Evolutionary conservation across 1,140 invertebrate genomes (phyloP).

Genomic region (Neodiprion virginianus): DNA sequence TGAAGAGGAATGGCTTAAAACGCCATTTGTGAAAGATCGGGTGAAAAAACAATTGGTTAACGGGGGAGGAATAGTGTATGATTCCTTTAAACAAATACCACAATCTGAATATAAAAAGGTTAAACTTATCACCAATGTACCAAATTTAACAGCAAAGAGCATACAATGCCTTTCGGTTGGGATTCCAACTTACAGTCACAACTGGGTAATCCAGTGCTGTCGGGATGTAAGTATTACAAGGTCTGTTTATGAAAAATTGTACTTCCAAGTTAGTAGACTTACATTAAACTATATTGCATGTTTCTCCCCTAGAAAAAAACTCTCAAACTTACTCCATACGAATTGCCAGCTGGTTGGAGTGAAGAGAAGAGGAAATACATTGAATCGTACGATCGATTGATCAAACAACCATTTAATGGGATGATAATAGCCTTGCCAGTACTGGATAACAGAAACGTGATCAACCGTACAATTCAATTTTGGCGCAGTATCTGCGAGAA

Average conservation of each 20-base stretch:
- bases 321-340: slow-evolving; percentile 53
- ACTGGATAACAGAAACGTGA: slow-evolving; percentile 54
- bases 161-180: slow-evolving; percentile 65
- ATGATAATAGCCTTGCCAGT: slow-evolving; percentile 60
- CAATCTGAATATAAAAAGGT: slow-evolving; percentile 61
- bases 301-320: slow-evolving; percentile 40
- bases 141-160: slow-evolving; percentile 67
- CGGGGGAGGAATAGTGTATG: slow-evolving; percentile 65
- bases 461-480: slow-evolving; percentile 58
- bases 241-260: neutral
- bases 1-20: slow-evolving; percentile 60
- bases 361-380: slow-evolving; percentile 58
- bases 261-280: too few relatives aligned
- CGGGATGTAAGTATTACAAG: slow-evolving; percentile 38
- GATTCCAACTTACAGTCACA: slow-evolving; percentile 60
- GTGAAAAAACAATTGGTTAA: slow-evolving; percentile 63
- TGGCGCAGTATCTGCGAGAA: slow-evolving; percentile 67
- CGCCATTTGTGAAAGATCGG: slow-evolving; percentile 65
- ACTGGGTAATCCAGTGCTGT: slow-evolving; percentile 67
- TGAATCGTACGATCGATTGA: slow-evolving; percentile 57
- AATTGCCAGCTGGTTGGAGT: slow-evolving; percentile 64
- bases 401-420: slow-evolving; percentile 62
- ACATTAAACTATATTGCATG: neutral
- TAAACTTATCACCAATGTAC: slow-evolving; percentile 65
- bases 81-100: slow-evolving; percentile 65